phyloP scores from a whole-genome alignment of 2,888 invertebrate genomes.

The Philereme transversata region DNA sequence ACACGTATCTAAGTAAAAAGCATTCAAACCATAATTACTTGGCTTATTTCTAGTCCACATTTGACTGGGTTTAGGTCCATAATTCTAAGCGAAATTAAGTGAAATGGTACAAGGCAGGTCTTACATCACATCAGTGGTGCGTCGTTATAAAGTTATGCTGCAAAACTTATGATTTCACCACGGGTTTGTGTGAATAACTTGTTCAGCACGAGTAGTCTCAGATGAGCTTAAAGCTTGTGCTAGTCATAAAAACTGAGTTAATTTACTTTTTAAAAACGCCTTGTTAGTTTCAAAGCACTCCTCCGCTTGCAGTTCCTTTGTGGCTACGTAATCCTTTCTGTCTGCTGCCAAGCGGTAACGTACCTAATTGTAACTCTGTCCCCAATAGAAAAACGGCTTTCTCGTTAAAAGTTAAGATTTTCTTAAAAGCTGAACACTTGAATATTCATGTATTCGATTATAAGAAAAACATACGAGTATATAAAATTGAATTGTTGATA shows the following conservation, averaged over 20 bases:
- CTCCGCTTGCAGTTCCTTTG: constrained; percentile 25
- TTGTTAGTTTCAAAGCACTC: constrained; percentile 20
- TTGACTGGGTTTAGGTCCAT: no score
- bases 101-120: no score
- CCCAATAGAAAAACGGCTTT: constrained; percentile 18
- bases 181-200: constrained; percentile 11
- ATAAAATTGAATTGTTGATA: no score
- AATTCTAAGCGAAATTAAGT: no score
- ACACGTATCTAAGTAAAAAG: no score
- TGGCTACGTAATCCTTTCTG: constrained; percentile 26
- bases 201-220: constrained; percentile 5
- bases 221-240: constrained; percentile 5
- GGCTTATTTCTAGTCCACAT: no score
- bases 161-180: background rate
- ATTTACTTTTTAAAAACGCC: constrained; percentile 27
- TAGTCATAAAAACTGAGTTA: constrained; percentile 25
- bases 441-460: background rate
- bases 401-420: constrained; percentile 4
- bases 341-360: constrained; percentile 26
- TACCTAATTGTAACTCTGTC: constrained; percentile 20
- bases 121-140: no score
- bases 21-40: no score
- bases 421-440: background rate
- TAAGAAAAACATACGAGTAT: no score
- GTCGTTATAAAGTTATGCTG: no score